These are phyloP conservation scores for Clarias macrocephalus DNA, from an alignment of 2,113 vertebrate genomes.

Conservation along the genomic window DNA sequence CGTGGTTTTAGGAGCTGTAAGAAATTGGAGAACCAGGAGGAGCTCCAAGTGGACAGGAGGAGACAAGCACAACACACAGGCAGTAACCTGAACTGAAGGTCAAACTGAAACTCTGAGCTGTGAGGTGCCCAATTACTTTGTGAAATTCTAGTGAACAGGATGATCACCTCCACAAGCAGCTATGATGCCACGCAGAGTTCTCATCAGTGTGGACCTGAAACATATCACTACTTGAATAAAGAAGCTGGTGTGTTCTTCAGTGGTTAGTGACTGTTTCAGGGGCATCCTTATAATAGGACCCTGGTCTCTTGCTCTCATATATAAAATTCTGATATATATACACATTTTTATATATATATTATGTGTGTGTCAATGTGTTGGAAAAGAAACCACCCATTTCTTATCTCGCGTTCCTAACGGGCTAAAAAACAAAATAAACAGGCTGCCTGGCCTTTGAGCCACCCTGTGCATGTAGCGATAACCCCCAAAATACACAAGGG, in stretches of 20 bases:
- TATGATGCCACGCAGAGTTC: background rate
- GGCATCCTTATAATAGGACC: slow-evolving; percentile 17
- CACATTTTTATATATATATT: too few species aligned
- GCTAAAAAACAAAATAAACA: slow-evolving; percentile 28
- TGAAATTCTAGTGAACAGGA: slow-evolving; percentile 4
- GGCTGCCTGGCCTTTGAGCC: slow-evolving; percentile 37
- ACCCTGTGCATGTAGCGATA: slow-evolving; percentile 36
- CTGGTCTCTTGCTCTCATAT: background rate
- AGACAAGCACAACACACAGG: background rate
- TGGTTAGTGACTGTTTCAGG: background rate
- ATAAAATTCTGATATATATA: too few species aligned
- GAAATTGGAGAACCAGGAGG: background rate
- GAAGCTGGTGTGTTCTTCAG: slow-evolving; percentile 25
- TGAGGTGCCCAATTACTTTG: slow-evolving; percentile 23
- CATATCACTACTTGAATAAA: slow-evolving; percentile 1
- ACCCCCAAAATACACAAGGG: slow-evolving; percentile 32
- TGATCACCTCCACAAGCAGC: slow-evolving; percentile 6
- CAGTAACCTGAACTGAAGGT: slow-evolving; percentile 25
- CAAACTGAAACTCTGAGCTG: background rate
- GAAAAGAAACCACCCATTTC: slow-evolving; percentile 8
- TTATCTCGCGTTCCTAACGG: slow-evolving; percentile 33
- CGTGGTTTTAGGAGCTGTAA: background rate
- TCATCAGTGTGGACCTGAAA: background rate
- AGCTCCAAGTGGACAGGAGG: background rate
- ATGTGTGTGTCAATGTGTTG: background rate